Evolutionary conservation across 2,113 vertebrate genomes (phyloP), one percentile per base, ranked within the genome.

Genomic region (Pterocles burchelli): DNA sequence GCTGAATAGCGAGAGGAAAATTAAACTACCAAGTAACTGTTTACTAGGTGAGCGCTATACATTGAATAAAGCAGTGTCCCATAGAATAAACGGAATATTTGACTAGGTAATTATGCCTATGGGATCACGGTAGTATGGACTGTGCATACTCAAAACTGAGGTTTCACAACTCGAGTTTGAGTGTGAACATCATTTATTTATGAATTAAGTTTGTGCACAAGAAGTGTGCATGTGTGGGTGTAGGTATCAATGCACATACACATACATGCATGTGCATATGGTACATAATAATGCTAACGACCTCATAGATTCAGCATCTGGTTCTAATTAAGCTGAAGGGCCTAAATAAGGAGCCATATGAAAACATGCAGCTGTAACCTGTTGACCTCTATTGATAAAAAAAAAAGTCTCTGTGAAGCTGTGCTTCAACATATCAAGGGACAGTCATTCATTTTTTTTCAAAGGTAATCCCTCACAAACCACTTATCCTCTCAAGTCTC

Each of bases 401-500:
- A 74, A 62, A 96, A 87, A 87, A 91, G 79, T 74, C 65, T 89
- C 96, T 96, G 92, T 95, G 93, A 97, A 97, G 96, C 87, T 89
- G 51, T 96, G 83, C 78, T 97, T 91, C 93, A 96, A 93, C 96
- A 96, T 98, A 96, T 96, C 95, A 75, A 97, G 96, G 95, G 96
- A 98, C 85, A 95, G 97, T 95, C 97, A 97, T 96, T 97, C 95
- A 96, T 97, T 98, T 96, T 98, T 96, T 96, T 98, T 98, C 97
- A 98, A 98, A 98, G 97, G 96, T 97, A 98, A 98, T 98, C 98
- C 97, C 96, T 98, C 97, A 98, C 96, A 98, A 98, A 96, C 97
- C 97, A 98, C 97, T 98, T 98, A 98, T 98, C 97, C 98, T 95
- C 93, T 97, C 96, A 97, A 98, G 98, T 97, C 96, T 98, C 97